phyloP scores from a whole-genome alignment of 1,140 invertebrate species.

The Rhopalosiphum padi region DNA sequence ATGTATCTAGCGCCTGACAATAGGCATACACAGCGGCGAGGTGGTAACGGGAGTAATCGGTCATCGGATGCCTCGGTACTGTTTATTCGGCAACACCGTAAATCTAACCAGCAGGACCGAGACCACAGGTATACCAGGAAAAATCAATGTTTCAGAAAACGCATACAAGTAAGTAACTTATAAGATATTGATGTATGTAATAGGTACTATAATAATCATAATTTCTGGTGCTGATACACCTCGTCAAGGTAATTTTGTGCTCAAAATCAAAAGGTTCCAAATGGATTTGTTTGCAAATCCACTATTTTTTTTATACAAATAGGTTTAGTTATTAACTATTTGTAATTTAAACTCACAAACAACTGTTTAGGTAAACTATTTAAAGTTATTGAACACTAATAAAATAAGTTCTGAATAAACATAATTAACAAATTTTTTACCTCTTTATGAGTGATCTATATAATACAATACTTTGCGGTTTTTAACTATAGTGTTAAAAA shows the following conservation, averaged over 20 bases:
- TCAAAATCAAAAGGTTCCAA: not conserved
- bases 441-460: not conserved
- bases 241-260: not conserved
- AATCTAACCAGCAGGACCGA: constrained; percentile 95
- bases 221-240: not conserved
- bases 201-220: not conserved
- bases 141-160: constrained; percentile 93
- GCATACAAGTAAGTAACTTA: constrained; percentile 80
- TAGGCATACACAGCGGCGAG: constrained; percentile 95
- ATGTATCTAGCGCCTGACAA: constrained; percentile 82
- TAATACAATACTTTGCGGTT: not conserved
- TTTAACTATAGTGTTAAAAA: too few relatives aligned
- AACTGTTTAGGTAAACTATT: not conserved
- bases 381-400: not conserved
- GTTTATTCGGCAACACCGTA: constrained; percentile 95
- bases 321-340: not conserved
- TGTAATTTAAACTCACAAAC: not conserved
- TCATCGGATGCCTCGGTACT: constrained; percentile 96
- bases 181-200: not conserved
- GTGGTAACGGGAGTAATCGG: constrained; percentile 97
- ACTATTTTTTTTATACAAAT: not conserved
- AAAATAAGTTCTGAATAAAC: not conserved
- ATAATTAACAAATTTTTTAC: not conserved
- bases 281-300: not conserved
- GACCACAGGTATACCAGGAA: constrained; percentile 88